Base-by-base conservation (phyloP, 2,888 invertebrate genomes). In the Cataglyphis altisquamis region DNA sequence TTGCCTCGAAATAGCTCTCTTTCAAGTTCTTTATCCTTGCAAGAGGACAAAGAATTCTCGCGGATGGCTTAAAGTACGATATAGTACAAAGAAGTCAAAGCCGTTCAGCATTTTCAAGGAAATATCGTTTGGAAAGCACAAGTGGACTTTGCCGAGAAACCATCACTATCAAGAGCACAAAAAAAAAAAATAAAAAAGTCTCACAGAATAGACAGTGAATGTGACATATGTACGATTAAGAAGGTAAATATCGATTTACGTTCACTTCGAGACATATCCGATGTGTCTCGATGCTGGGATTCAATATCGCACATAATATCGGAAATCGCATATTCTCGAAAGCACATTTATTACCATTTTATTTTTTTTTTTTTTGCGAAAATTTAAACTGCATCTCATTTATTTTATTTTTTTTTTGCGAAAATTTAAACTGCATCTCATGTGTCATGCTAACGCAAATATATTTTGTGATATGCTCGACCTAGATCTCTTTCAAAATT, bases 241-340 rank as follows among this genome's bases (percentile, higher is more conserved):
- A 91, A 89, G 86, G 86, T 86, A 87, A 88, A 90, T 92, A 93
- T 93, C 91, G 93, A 93, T 93, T 91, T 62, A 77, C 86, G 84
- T 84, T 29, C 29, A 29, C 29, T 29, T 29, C 29, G 2, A 2
- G 2, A 29, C 29, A 29, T 29, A 29, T 29, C 29, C 29, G 29
- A 29, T 29, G 2, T 29, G 29, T 29, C 29, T 29, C 66, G 41
- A 6, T 18, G 25, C 45, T 45, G 18, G 6, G 29, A 29, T 29
- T 66, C 60, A 12, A 25, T 45, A 48, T 10, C 15, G 62, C 29
- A 29, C 1, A 48, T 5, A 48, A 32, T 21, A 48, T 4, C 21
- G 25, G 15, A 29, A 62, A 3, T 39, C 10, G 18, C 6, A 45
- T 18, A n/a, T 41, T 39, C 12, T 72, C 9, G 18, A 63, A 57